These are phyloP conservation scores for Stratiolaelaps scimitus DNA, from an alignment of 1,140 invertebrate genomes.

Conservation along the genomic window DNA sequence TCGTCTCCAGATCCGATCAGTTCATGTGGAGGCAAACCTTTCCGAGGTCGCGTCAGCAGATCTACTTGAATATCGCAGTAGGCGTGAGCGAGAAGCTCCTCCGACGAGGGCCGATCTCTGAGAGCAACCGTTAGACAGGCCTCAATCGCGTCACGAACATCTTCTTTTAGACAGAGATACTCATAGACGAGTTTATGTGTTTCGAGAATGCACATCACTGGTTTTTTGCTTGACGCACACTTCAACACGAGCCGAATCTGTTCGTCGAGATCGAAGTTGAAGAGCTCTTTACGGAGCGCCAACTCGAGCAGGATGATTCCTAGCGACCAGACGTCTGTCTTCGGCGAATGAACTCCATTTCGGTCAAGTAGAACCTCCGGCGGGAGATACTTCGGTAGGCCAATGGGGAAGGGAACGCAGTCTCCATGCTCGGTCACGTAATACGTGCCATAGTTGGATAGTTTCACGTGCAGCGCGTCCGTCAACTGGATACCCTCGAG, in stretches of 20 bases:
- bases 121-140: slow-evolving; percentile 21
- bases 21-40: slow-evolving; percentile 20
- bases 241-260: slow-evolving; percentile 30
- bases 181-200: slow-evolving; percentile 19
- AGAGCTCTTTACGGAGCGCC: slow-evolving; percentile 50
- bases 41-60: not conserved
- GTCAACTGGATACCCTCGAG: slow-evolving; percentile 57
- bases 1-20: not conserved
- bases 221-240: slow-evolving; percentile 31
- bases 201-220: slow-evolving; percentile 30
- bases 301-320: slow-evolving; percentile 73
- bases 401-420: slow-evolving; percentile 79
- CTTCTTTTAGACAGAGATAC: slow-evolving; percentile 27
- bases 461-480: slow-evolving; percentile 50
- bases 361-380: slow-evolving; percentile 60
- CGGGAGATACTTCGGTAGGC: slow-evolving; percentile 63
- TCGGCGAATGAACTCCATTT: slow-evolving; percentile 40
- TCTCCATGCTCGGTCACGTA: slow-evolving; percentile 72
- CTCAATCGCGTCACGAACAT: slow-evolving; percentile 15
- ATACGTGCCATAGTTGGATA: slow-evolving; percentile 84
- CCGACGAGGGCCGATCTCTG: slow-evolving; percentile 2
- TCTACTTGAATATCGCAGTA: slow-evolving; percentile 22
- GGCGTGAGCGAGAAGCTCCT: slow-evolving; percentile 12
- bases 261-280: slow-evolving; percentile 32
- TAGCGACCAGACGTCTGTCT: slow-evolving; percentile 79